Evolutionary conservation across 2,113 vertebrate species (phyloP), one percentile per base, ranked within the genome.

Genomic region (Oryzias melastigma): DNA sequence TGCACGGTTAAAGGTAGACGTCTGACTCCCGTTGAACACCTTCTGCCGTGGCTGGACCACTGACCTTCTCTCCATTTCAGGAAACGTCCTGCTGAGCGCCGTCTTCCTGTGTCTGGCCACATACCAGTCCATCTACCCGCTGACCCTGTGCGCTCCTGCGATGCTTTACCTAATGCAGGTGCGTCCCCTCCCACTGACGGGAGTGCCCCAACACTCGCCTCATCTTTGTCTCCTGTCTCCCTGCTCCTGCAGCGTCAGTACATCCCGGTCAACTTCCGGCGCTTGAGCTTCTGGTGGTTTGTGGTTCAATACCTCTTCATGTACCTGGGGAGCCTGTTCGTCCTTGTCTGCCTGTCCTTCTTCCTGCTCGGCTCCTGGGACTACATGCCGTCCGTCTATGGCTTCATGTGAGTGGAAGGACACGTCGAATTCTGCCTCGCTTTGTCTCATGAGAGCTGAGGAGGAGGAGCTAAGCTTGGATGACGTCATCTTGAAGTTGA

Each of bases 311-410:
- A 96, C 35, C 73, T 87, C 65, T 91, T 93, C 81, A 92, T 98
- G 87, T 99, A 93, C 78, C 76, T 94, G 52, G 96, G 96, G 76
- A 95, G 95, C 83, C 89, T 99, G 13, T 74, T 91, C 4, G 94
- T 99, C 60, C 89, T 95, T 58, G 20, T 95, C 74, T 91, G 94
- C 66, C 95, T 98, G 18, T 99, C 97, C 56, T 99, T 98, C 82
- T 98, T 98, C 91, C 92, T 99, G 75, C 94, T 99, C 59, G 95
- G 92, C 82, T 97, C 96, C 22, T 99, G 96, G 96, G 96, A 98
- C 86, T 99, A 95, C 79, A 92, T 99, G 62, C 92, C 93, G 5
- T 93, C 97, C 1, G 95, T 98, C 73, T 99, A 99, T 0, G 97
- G 97, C 61, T 99, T 99, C 90, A 96, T 98, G 97, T 99, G 85